phyloP scores from a whole-genome alignment of 2,888 invertebrate genomes.

The Pristionchus entomophagus region DNA sequence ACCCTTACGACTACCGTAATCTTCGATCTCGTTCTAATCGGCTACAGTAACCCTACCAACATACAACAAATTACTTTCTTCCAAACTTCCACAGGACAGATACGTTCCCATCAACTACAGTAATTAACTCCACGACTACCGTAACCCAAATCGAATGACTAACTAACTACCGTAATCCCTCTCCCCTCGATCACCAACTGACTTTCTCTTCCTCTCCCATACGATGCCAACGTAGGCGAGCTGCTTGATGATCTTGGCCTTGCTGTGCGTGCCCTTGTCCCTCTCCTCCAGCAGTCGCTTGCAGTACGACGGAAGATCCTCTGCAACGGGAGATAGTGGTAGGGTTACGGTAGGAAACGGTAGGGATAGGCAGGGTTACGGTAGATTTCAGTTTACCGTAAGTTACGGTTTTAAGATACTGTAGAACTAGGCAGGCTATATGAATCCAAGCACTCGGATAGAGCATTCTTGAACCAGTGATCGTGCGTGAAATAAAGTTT shows the following conservation, averaged over 20 bases:
- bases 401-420: too few relatives aligned
- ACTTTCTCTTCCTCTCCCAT: slow-evolving; percentile 55
- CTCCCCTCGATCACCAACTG: slow-evolving; percentile 3
- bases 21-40: too few relatives aligned
- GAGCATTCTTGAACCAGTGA: background rate
- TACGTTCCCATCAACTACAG: too few relatives aligned
- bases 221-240: slow-evolving; percentile 56
- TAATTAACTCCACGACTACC: too few relatives aligned
- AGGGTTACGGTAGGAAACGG: background rate
- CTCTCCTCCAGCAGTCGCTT: slow-evolving; percentile 49
- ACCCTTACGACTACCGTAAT: too few relatives aligned
- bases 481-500: background rate
- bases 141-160: too few relatives aligned
- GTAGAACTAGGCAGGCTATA: too few relatives aligned
- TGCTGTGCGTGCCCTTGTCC: slow-evolving; percentile 53
- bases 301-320: slow-evolving; percentile 43
- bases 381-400: too few relatives aligned
- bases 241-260: slow-evolving; percentile 62
- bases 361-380: background rate
- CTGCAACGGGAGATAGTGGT: background rate
- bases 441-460: too few relatives aligned
- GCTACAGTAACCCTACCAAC: too few relatives aligned
- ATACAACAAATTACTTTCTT: too few relatives aligned
- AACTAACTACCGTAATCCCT: background rate
- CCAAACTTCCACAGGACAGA: too few relatives aligned